Evolutionary conservation across 2,888 invertebrate genomes (phyloP), one percentile per base, ranked within the genome.

Genomic region (Heliconius erato): DNA sequence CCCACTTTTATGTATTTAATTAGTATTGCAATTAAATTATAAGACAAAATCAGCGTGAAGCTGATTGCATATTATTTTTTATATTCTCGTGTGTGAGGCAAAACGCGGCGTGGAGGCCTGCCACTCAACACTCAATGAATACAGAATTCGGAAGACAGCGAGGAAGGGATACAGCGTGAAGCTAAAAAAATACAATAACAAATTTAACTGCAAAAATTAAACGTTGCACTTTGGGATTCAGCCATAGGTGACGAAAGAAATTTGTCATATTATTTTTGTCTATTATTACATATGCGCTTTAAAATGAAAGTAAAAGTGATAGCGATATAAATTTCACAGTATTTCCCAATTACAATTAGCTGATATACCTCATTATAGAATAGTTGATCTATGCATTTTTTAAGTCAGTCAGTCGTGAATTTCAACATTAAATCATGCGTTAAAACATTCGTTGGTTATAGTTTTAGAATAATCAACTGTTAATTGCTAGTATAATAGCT

Each of bases 401-500:
- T 12, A 63, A 40, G n/a, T 40, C 11, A 40, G 40, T 40, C 40
- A 40, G 23, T 76, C 76, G 59, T 76, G 35, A 63, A 3, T 63
- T 23, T 7, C 63, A 40, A 35, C 35, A 59, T 63, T 35, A 76
- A 63, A 76, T 76, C 63, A 76, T 40, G 76, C 76, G 63, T 76
- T 35, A 40, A 59, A 76, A 35, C 14, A 9, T 63, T 76, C 76
- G n/a, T 40, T 26, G 14, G 26, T 76, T 63, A 76, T 63, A 63
- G 40, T 76, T 76, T 63, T 76, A 63, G 35, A 35, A n/a, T 76
- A 63, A 76, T 63, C 40, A 40, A 63, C 35, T 35, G 35, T 26
- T 76, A 63, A 76, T 76, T 63, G 16, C 76, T n/a, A n/a, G 63
- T 26, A 3, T 76, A 76, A 76, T 76, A 26, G 35, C 63, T 63